Evolutionary conservation across 2,113 vertebrate genomes (phyloP).

Genomic region (Cathartes aura): DNA sequence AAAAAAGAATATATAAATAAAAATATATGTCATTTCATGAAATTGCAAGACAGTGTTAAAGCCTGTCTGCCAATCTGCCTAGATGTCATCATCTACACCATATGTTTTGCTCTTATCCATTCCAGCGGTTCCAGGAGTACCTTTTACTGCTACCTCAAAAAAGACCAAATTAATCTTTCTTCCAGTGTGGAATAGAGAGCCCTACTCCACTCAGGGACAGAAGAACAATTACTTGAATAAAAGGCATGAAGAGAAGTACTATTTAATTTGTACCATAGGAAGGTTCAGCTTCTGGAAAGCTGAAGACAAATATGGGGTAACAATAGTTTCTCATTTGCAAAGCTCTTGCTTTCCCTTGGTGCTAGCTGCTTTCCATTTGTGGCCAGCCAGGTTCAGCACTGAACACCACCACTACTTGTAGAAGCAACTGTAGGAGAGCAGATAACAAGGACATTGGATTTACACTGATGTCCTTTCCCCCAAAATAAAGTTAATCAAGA

Average conservation of each 20-base stretch:
- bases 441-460: neutral
- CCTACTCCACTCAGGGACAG: neutral
- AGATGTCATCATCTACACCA: neutral
- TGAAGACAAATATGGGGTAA: neutral
- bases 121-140: neutral
- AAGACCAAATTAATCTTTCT: neutral
- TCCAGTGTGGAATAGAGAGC: neutral
- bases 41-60: conserved; percentile 8
- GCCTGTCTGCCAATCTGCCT: neutral
- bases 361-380: neutral
- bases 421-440: neutral
- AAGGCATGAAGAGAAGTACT: neutral
- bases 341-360: neutral
- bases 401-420: neutral
- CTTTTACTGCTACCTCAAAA: neutral
- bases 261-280: neutral
- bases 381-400: neutral
- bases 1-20: neutral
- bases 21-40: conserved; percentile 4
- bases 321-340: neutral
- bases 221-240: neutral
- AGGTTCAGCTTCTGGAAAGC: neutral
- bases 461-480: neutral
- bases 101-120: neutral
- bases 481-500: neutral